Percentiles rank a stretch among this genome's conserved stretches.
Evolutionary conservation across 1,140 invertebrate genomes (phyloP).

Genomic region (Mercenaria mercenaria): DNA sequence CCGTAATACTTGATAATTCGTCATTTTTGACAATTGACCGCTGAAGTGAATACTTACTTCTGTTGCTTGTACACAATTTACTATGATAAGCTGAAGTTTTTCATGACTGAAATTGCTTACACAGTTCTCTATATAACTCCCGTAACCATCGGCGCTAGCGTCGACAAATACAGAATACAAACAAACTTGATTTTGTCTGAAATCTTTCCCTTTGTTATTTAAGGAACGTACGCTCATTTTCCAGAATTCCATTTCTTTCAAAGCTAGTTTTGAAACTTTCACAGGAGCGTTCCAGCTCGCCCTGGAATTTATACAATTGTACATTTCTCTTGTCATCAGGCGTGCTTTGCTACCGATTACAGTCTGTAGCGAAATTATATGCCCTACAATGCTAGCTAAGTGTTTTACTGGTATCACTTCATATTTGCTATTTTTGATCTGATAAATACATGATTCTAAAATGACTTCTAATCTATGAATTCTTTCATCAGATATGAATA

Average conservation of each 20-base stretch:
- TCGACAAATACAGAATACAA: too few relatives aligned
- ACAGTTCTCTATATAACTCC: not conserved
- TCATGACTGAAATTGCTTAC: too few relatives aligned
- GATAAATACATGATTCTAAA: not conserved
- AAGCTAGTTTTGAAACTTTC: not conserved
- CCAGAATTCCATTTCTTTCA: not conserved
- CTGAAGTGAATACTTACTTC: not conserved
- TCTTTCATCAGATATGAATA: constrained; percentile 39
- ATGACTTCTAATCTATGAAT: too few relatives aligned
- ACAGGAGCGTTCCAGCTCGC: too few relatives aligned
- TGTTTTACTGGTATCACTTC: not conserved
- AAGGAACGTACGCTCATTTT: not conserved
- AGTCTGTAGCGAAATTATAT: constrained; percentile 29
- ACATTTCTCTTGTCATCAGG: too few relatives aligned
- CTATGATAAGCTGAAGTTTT: not conserved
- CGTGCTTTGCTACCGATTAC: not conserved
- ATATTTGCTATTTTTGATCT: not conserved
- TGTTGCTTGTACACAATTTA: not conserved
- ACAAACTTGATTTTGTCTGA: not conserved
- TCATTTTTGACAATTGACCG: not conserved
- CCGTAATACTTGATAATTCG: not conserved
- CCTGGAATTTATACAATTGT: too few relatives aligned
- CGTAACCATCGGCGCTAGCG: too few relatives aligned
- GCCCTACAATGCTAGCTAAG: constrained; percentile 10
- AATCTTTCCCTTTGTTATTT: not conserved